A percentile compares a stretch with the other conserved stretches of the same genome.
These are phyloP conservation scores for Ptychodera flava DNA, from an alignment of 35 echinoderm and acorn worm species.

Conservation along the genomic window DNA sequence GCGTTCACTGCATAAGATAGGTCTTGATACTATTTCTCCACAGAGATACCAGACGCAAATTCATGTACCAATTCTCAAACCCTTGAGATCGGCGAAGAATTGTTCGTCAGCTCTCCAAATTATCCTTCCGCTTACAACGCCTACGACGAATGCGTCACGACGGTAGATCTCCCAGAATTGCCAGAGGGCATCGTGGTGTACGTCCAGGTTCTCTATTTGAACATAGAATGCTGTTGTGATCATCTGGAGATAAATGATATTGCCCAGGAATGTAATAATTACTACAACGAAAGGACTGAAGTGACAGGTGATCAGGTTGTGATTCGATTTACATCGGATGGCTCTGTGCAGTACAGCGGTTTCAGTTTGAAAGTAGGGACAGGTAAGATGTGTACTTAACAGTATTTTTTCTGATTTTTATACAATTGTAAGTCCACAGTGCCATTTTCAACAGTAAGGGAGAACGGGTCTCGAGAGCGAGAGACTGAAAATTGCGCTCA, in stretches of 20 bases:
- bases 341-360: background rate
- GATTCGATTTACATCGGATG: background rate
- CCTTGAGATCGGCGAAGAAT: background rate
- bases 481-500: no score
- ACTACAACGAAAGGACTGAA: background rate
- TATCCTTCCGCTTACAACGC: background rate
- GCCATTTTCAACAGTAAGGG: no score
- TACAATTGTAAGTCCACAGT: no score
- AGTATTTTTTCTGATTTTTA: no score
- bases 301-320: background rate
- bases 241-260: background rate
- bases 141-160: background rate
- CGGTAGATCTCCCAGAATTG: no score
- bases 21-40: no score
- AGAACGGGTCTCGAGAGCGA: no score
- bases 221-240: background rate
- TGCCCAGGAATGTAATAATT: background rate
- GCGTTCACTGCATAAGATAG: no score
- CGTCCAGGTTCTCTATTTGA: background rate
- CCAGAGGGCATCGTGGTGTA: background rate
- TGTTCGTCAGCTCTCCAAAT: background rate
- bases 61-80: no score
- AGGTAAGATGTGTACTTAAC: no score
- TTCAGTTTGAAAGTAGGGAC: background rate
- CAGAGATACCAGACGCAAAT: no score